Conservation (phyloP, 64 coral and sea anemone species). For the Platygyra sinensis region DNA sequence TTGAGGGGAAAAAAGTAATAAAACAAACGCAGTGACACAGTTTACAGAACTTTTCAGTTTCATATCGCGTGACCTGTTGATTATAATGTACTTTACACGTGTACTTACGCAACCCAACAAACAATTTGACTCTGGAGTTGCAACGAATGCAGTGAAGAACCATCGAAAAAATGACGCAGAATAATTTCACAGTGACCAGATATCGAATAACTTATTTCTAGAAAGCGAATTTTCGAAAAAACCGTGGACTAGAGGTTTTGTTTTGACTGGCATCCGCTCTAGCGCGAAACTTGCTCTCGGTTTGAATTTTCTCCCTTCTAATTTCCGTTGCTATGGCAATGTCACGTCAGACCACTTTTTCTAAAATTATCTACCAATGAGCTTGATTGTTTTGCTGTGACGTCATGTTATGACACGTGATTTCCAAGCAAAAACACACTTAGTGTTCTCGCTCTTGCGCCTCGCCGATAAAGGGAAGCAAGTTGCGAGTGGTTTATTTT, state of each 20-base stretch:
- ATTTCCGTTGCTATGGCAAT: slow-evolving; percentile 60
- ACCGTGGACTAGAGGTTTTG: neutral
- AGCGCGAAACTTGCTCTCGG: neutral
- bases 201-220: neutral
- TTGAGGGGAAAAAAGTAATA: neutral
- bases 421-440: slow-evolving; percentile 74
- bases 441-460: slow-evolving; percentile 60
- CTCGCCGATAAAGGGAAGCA: slow-evolving; percentile 24
- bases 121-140: neutral
- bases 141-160: neutral
- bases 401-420: slow-evolving; percentile 94
- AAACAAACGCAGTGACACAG: neutral
- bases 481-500: slow-evolving; percentile 11
- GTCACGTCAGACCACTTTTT: slow-evolving; percentile 33
- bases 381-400: slow-evolving; percentile 81
- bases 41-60: neutral
- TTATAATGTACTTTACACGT: slow-evolving; percentile 33
- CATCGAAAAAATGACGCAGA: neutral
- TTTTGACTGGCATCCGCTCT: neutral
- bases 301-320: neutral
- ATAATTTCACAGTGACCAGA: neutral
- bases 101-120: slow-evolving; percentile 32
- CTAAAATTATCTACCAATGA: slow-evolving; percentile 46
- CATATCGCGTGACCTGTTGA: slow-evolving; percentile 10
- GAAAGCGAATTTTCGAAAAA: neutral